Evolutionary conservation across 2,113 vertebrate species (phyloP), one percentile per base, ranked within the genome.

Genomic region (Zeus faber): DNA sequence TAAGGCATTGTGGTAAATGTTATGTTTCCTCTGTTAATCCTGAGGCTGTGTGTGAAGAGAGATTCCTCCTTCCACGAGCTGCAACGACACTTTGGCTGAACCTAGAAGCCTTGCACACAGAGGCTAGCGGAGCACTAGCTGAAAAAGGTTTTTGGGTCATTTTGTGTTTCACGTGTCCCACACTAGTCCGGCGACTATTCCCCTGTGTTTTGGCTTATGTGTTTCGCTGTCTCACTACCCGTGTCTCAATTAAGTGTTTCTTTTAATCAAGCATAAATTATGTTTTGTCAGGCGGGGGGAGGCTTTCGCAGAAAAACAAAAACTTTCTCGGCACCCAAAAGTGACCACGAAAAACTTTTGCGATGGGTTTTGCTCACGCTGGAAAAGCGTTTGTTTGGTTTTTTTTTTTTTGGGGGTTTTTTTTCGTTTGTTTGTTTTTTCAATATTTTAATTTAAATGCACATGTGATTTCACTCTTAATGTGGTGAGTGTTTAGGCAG

Each of bases 361-460:
- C 56, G 18, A 31, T 59, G 47, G 44, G 20, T n/a, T 51, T 20
- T 21, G 3, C 55, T 20, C 33, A 11, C 8, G 49, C 9, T 14
- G 20, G 46, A 21, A 48, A 55, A 31, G 44, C 17, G 52, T 40
- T 47, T 50, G 54, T 55, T 25, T 37, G 33, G 33, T 14, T 37
- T 1, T 35, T 35, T 8, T n/a, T n/a, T n/a, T n/a, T n/a, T n/a
- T n/a, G n/a, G n/a, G n/a, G n/a, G n/a, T n/a, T n/a, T 14, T 37
- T 1, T 35, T 35, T 8, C n/a, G n/a, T n/a, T 73, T 79, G 80
- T 76, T 35, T 11, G 70, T 81, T 72, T 72, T 74, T 67, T 83
- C 50, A 27, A 6, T 77, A 64, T 82, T 18, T 81, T 73, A 26
- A 79, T 80, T 82, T 80, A 79, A 81, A 63, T 84, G 75, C 77